Evolutionary conservation across 1,140 invertebrate species (phyloP).

Genomic region (Camponotus floridanus): DNA sequence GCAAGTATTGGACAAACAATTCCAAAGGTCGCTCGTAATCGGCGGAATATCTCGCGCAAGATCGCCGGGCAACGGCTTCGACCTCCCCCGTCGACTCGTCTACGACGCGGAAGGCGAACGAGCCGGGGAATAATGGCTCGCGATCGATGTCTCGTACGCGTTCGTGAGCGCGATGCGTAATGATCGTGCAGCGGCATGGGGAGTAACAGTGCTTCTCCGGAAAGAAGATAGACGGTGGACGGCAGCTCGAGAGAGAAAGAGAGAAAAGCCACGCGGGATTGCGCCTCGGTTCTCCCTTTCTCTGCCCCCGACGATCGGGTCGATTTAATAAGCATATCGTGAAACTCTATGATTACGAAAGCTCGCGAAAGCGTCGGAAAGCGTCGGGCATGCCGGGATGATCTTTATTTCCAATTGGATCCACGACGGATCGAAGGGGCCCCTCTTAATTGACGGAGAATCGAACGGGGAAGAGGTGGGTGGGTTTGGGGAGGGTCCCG

Average conservation of each 20-base stretch:
- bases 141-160: slow-evolving; percentile 60
- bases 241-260: slow-evolving; percentile 6
- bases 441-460: slow-evolving; percentile 73
- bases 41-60: slow-evolving; percentile 11
- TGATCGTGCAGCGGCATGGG: slow-evolving; percentile 18
- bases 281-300: not conserved
- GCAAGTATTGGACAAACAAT: not conserved
- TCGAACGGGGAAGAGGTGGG: slow-evolving; percentile 65
- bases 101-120: slow-evolving; percentile 31
- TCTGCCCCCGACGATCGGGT: slow-evolving; percentile 57
- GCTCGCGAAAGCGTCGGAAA: slow-evolving; percentile 72
- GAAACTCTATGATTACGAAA: slow-evolving; percentile 77
- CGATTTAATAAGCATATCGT: slow-evolving; percentile 80
- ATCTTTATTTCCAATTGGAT: slow-evolving; percentile 80
- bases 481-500: slow-evolving; percentile 59
- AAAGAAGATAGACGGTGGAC: not conserved
- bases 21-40: not conserved
- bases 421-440: slow-evolving; percentile 59
- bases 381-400: slow-evolving; percentile 56
- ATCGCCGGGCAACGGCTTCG: not conserved
- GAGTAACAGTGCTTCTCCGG: not conserved
- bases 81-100: slow-evolving; percentile 1
- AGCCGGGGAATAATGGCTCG: not conserved
- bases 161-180: slow-evolving; percentile 59
- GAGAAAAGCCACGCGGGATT: slow-evolving; percentile 7